Evolutionary conservation across 2,113 vertebrate species (phyloP), one percentile per base, ranked within the genome.

Genomic region (Zosterops pallidus): DNA sequence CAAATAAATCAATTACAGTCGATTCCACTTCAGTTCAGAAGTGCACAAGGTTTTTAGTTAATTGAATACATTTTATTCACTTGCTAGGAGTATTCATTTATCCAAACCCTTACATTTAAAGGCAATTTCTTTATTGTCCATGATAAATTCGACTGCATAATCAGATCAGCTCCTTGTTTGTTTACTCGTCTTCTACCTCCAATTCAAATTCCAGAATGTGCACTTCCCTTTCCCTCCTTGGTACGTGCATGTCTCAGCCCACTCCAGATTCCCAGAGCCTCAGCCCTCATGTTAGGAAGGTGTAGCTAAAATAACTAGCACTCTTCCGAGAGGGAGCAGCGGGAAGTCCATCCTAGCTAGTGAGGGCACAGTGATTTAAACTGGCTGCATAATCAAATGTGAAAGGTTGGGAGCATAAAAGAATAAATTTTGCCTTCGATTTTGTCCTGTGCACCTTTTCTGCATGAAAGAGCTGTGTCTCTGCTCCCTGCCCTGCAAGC

Each of bases 1-100:
- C 97, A 98, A 98, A 98, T 99, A 98, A 99, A 99, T 98, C 98
- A 99, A 99, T 99, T 99, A 99, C 98, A 99, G 98, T 98, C 98
- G 96, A 98, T 99, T 99, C 98, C 97, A 98, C 97, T 98, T 98
- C 98, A 98, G 99, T 99, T 99, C 98, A 99, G 98, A 98, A 98
- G 98, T 98, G 98, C 97, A 98, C 92, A 87, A 98, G 98, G 97
- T 98, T 98, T 97, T 98, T 97, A 98, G 98, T 98, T 98, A 98
- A 98, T 98, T 98, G 98, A 98, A 98, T 98, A 98, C 97, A 98
- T 98, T 98, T 98, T 98, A 98, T 98, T 98, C 98, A 98, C 97
- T 98, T 98, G 97, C 94, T 98, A 96, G 96, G 97, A 98, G 98
- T 98, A 98, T 98, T 98, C 98, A 98, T 98, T 98, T 98, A 97